Percentiles rank a stretch among this genome's conserved stretches.
Evolutionary conservation across 2,113 vertebrate species (phyloP).

Genomic region (Columba janthina): DNA sequence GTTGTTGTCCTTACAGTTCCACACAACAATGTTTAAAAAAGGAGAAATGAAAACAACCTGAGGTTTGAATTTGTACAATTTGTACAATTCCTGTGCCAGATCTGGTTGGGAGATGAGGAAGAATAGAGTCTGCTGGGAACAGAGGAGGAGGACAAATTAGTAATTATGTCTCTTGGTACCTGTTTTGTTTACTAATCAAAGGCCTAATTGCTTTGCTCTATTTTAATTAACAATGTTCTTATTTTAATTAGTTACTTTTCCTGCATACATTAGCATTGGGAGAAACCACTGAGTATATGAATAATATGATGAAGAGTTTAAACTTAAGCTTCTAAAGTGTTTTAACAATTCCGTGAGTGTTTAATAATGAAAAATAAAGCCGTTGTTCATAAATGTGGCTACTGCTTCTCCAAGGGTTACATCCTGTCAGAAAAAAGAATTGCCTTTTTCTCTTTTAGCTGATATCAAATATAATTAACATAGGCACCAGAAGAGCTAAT

Average conservation of each 20-base stretch:
- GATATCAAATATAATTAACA: background rate
- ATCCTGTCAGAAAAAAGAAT: background rate
- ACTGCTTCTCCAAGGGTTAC: background rate
- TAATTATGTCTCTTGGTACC: constrained; percentile 12
- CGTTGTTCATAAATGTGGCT: background rate
- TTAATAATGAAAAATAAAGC: background rate
- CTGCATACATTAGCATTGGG: background rate
- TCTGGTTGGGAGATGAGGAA: background rate
- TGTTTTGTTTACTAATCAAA: constrained; percentile 48
- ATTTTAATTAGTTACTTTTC: constrained; percentile 50
- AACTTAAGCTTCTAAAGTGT: background rate
- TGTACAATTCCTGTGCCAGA: background rate
- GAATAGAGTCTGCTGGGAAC: background rate
- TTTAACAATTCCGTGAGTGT: background rate
- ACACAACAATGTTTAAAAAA: background rate
- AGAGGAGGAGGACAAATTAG: background rate
- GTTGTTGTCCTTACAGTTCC: background rate
- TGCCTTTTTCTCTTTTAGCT: background rate
- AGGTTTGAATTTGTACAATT: background rate
- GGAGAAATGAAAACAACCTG: background rate
- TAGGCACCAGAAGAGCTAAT: background rate
- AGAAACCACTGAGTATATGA: background rate
- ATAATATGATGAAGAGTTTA: background rate
- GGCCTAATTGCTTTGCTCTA: constrained; percentile 45
- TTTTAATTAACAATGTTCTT: constrained; percentile 59